Percentiles rank a stretch among this genome's conserved stretches.
Conservation (phyloP, 2,113 vertebrate genomes). For the Crotalus helleri region DNA sequence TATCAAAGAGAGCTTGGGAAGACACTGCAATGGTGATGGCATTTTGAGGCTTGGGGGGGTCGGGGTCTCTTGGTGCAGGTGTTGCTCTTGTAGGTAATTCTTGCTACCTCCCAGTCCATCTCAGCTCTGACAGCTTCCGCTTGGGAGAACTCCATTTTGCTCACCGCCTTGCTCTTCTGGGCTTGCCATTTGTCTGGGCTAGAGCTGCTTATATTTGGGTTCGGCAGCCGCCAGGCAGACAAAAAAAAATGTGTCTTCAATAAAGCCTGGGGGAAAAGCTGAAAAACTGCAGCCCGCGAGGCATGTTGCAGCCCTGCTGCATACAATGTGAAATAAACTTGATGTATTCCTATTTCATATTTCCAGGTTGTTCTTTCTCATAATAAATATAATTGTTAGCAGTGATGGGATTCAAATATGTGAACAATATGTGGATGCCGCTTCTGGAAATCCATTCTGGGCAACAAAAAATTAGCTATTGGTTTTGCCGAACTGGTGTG, state of each 20-base stretch:
- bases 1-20: constrained; percentile 86
- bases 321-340: constrained; percentile 63
- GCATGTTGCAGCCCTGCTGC: constrained; percentile 2
- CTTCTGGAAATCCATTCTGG: too few species aligned
- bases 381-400: constrained; percentile 51
- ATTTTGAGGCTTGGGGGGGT: constrained; percentile 83
- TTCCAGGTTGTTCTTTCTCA: constrained; percentile 60
- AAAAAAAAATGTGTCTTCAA: neutral
- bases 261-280: neutral
- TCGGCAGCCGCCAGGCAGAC: neutral
- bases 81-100: constrained; percentile 74
- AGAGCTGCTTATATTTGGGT: constrained; percentile 36
- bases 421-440: too few species aligned
- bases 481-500: too few species aligned
- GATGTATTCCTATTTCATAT: constrained; percentile 63
- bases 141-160: neutral
- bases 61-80: constrained; percentile 68
- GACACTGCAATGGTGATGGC: constrained; percentile 92
- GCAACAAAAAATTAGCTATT: too few species aligned
- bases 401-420: too few species aligned
- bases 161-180: neutral
- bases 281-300: neutral
- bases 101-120: constrained; percentile 75
- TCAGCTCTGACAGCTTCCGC: constrained; percentile 41
- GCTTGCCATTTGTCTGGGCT: neutral